Percentiles rank a stretch among this genome's conserved stretches.
Evolutionary conservation across 2,888 invertebrate genomes (phyloP).

Genomic region (Acanthococcus lagerstroemiae): DNA sequence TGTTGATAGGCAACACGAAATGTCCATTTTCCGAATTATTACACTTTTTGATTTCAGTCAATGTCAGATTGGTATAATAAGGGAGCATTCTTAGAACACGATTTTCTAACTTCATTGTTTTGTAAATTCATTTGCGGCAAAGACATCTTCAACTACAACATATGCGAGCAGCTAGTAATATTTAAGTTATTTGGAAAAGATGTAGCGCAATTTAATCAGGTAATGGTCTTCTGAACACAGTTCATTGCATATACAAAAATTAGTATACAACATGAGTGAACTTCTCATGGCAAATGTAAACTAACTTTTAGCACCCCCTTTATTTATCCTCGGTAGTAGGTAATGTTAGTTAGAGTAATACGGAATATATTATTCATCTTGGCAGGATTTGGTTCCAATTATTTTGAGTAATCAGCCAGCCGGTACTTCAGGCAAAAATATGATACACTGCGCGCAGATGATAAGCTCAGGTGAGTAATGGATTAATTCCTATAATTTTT

Average conservation of each 20-base stretch:
- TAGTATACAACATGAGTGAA: no score
- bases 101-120: conserved; percentile 50
- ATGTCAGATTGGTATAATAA: conserved; percentile 52
- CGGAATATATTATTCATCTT: no score
- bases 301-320: no score
- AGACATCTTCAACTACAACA: conserved; percentile 44
- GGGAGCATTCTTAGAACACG: conserved; percentile 62
- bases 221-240: no score
- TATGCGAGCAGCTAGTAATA: conserved; percentile 59
- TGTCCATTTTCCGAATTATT: neutral
- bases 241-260: no score
- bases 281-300: no score
- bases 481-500: no score
- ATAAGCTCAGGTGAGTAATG: conserved; percentile 43
- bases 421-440: conserved; percentile 61
- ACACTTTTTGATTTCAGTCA: conserved; percentile 18
- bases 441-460: conserved; percentile 60
- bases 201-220: conserved; percentile 54
- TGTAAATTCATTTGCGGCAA: conserved; percentile 46
- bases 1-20: no score
- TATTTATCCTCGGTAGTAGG: no score
- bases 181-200: conserved; percentile 66
- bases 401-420: conserved; percentile 62
- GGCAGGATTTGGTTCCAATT: conserved; percentile 54
- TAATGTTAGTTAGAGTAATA: no score